Evolutionary conservation across 1,140 invertebrate genomes (phyloP).

Genomic region (Drosophila erecta): DNA sequence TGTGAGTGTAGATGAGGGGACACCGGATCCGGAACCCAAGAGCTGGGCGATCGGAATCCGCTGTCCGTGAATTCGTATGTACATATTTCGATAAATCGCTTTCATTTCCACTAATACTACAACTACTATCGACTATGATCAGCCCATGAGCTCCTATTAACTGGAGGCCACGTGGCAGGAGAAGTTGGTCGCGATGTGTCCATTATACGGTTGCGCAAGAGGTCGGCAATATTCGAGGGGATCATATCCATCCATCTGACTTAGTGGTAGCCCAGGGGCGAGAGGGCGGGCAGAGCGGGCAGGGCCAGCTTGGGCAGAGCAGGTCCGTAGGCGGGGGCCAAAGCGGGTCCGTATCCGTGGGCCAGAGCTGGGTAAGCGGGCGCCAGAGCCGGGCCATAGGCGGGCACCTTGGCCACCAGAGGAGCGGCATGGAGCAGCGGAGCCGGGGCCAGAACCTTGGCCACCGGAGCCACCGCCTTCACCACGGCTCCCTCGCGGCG

Average conservation of each 20-base stretch:
- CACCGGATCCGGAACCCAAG: not conserved
- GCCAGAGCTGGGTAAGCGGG: constrained; percentile 33
- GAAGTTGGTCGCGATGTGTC: constrained; percentile 63
- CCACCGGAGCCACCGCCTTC: constrained; percentile 79
- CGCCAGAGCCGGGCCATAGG: constrained; percentile 43
- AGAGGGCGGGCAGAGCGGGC: constrained; percentile 48
- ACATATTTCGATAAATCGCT: constrained; percentile 68
- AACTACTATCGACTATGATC: constrained; percentile 71
- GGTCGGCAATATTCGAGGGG: constrained; percentile 33
- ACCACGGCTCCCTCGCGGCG: constrained; percentile 85
- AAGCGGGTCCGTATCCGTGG: constrained; percentile 26
- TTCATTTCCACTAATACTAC: constrained; percentile 77
- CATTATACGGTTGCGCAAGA: constrained; percentile 47
- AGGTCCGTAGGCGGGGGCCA: constrained; percentile 27
- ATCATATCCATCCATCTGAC: constrained; percentile 36
- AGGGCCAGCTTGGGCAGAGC: constrained; percentile 40
- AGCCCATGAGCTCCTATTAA: constrained; percentile 9
- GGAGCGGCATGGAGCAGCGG: constrained; percentile 71
- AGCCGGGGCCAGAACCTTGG: constrained; percentile 77
- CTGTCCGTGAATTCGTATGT: constrained; percentile 53
- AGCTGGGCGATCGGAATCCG: not conserved
- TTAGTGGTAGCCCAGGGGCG: constrained; percentile 68
- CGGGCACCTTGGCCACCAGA: constrained; percentile 58
- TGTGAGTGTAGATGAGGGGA: constrained; percentile 63
- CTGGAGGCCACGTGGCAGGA: constrained; percentile 47